phyloP scores from a whole-genome alignment of 2,888 invertebrate genomes.

The Chromoteleia sp. region DNA sequence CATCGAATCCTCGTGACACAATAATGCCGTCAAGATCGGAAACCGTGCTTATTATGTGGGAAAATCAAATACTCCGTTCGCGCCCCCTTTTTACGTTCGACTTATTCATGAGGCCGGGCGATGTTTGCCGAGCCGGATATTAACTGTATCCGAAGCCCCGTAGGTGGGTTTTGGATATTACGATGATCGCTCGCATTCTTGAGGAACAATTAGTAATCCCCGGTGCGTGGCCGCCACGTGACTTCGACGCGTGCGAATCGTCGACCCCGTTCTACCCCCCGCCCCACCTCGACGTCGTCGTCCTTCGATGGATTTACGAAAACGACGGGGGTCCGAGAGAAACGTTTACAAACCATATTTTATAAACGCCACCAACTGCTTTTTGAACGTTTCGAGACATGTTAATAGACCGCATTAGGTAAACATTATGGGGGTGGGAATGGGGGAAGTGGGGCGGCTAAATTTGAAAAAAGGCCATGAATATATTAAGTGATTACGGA shows the following conservation, averaged over 20 bases:
- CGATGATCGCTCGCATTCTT: slow-evolving; percentile 81
- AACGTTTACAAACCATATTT: slow-evolving; percentile 71
- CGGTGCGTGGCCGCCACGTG: slow-evolving; percentile 80
- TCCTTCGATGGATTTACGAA: slow-evolving; percentile 66
- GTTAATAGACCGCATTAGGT: slow-evolving; percentile 58
- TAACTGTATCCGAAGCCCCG: slow-evolving; percentile 81
- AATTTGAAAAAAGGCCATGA: slow-evolving; percentile 26
- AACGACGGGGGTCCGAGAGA: slow-evolving; percentile 67
- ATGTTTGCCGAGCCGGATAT: slow-evolving; percentile 81
- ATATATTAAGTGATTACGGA: slow-evolving; percentile 29
- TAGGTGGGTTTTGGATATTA: slow-evolving; percentile 79
- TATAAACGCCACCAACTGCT: slow-evolving; percentile 72
- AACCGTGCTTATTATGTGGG: slow-evolving; percentile 77
- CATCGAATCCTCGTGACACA: slow-evolving; percentile 32
- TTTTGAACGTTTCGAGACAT: slow-evolving; percentile 65
- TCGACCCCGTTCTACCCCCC: not conserved
- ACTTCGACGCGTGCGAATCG: slow-evolving; percentile 73
- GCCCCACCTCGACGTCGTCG: slow-evolving; percentile 46
- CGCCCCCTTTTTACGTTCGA: slow-evolving; percentile 67
- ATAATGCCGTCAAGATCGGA: slow-evolving; percentile 51
- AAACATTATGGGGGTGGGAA: slow-evolving; percentile 28
- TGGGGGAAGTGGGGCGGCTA: not conserved
- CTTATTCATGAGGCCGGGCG: slow-evolving; percentile 75
- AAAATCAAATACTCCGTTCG: slow-evolving; percentile 80
- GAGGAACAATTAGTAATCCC: slow-evolving; percentile 83